These are phyloP conservation scores for Calliphora vicina DNA, from an alignment of 1,140 invertebrate genomes.

Conservation along the genomic window DNA sequence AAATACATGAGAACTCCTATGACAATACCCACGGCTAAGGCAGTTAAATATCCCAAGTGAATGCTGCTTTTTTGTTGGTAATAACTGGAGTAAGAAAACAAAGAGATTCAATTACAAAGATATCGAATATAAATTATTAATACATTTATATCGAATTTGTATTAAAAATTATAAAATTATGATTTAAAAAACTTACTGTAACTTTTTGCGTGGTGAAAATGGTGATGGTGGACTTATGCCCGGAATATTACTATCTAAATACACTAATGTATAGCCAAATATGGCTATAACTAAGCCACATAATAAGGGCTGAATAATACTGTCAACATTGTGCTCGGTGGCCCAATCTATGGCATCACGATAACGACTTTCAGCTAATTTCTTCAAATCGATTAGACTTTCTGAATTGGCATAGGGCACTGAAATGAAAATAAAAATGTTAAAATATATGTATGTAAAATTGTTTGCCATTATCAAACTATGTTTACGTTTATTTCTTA, in stretches of 20 bases:
- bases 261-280: constrained; percentile 65
- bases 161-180: no score
- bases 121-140: no score
- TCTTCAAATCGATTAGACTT: background rate
- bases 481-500: no score
- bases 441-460: no score
- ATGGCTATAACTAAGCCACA: constrained; percentile 51
- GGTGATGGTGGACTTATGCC: constrained; percentile 65
- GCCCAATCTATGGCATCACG: constrained; percentile 41
- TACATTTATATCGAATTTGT: no score
- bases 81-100: constrained; percentile 41
- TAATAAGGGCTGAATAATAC: constrained; percentile 48
- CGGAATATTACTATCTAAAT: constrained; percentile 65
- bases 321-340: constrained; percentile 43
- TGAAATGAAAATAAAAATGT: background rate
- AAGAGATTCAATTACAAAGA: background rate
- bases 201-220: constrained; percentile 59
- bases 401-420: constrained; percentile 17
- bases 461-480: no score
- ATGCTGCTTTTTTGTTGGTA: constrained; percentile 41
- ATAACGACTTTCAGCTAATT: background rate
- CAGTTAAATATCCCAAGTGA: constrained; percentile 51
- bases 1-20: constrained; percentile 47
- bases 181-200: constrained; percentile 44
- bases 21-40: constrained; percentile 46